Evolutionary conservation across 2,113 vertebrate genomes (phyloP), one percentile per base, ranked within the genome.

Genomic region (Galeopterus variegatus): DNA sequence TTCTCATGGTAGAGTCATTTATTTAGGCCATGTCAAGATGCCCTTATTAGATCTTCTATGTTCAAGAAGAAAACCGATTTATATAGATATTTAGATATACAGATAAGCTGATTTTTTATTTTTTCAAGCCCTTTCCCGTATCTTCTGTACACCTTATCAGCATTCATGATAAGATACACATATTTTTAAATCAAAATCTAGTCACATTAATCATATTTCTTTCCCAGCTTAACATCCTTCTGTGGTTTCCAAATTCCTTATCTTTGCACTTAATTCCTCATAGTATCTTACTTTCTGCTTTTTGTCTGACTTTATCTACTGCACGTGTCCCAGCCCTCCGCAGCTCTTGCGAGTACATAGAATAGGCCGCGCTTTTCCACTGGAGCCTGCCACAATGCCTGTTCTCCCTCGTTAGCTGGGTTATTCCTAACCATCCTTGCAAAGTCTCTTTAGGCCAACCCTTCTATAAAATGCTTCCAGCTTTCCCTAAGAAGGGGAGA

Each of bases 191-290:
- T 90, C 4, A 82, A 93, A 87, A 89, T 95, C 67, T 77, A 50
- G 60, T 76, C 19, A 70, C 28, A 90, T 86, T 94, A 95, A 96
- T 98, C 81, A 69, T 58, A 89, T 83, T 97, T 93, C 24, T 79
- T 56, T 94, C 52, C 26, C 45, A 60, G 52, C 28, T 93, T 82
- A 70, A 88, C 91, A 91, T 77, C 33, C 26, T 52, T 88, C 81
- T 58, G 17, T 80, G 70, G 58, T 84, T 90, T 97, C 48, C 82
- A 80, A 89, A 72, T 93, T 72, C 64, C 83, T 96, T 95, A 86
- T 90, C 69, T 91, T 88, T 90, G 45, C 36, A 72, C 67, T 91
- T 82, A 60, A 36, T 56, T 84, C 26, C 17, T 95, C 58, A n/a
- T 1, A n/a, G 54, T 56, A 76, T 56, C 73, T 88, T 48, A 60